phyloP scores from a whole-genome alignment of 2,888 invertebrate species.

The Leptothorax acervorum region DNA sequence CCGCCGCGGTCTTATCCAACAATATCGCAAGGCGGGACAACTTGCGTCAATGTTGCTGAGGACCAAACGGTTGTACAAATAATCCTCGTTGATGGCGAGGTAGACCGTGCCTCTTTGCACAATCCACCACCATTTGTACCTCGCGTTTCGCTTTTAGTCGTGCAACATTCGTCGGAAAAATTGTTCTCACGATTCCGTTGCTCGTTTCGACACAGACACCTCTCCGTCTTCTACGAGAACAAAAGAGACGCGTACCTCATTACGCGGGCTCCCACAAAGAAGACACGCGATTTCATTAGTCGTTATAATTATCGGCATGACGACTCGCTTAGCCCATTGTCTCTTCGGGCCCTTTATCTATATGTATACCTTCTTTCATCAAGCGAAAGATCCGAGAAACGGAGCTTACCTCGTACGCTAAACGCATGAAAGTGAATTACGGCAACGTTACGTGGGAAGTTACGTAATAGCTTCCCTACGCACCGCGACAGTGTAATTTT shows the following conservation, averaged over 20 bases:
- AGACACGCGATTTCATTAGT: slow-evolving; percentile 56
- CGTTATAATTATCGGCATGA: slow-evolving; percentile 27
- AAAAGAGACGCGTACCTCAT: slow-evolving; percentile 59
- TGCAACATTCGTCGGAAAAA: slow-evolving; percentile 64
- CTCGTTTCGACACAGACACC: slow-evolving; percentile 60
- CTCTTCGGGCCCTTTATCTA: not conserved
- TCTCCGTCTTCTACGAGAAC: slow-evolving; percentile 46
- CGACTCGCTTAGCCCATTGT: not conserved
- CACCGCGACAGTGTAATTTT: not conserved
- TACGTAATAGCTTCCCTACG: not conserved
- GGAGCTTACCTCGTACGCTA: not conserved
- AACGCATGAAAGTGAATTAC: slow-evolving; percentile 1
- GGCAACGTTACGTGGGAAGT: not conserved
- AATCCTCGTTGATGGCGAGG: slow-evolving; percentile 15
- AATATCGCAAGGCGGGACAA: slow-evolving; percentile 21
- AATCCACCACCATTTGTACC: slow-evolving; percentile 37
- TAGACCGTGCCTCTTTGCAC: slow-evolving; percentile 28
- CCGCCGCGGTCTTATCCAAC: not conserved
- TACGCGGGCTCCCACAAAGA: slow-evolving; percentile 44
- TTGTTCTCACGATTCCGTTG: slow-evolving; percentile 66
- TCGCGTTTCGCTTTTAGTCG: slow-evolving; percentile 51
- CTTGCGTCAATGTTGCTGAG: slow-evolving; percentile 24
- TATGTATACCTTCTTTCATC: not conserved
- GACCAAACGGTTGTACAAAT: slow-evolving; percentile 39
- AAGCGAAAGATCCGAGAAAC: not conserved